Evolutionary conservation across 2,113 vertebrate genomes (phyloP).

Genomic region (Osmerus eperlanus): DNA sequence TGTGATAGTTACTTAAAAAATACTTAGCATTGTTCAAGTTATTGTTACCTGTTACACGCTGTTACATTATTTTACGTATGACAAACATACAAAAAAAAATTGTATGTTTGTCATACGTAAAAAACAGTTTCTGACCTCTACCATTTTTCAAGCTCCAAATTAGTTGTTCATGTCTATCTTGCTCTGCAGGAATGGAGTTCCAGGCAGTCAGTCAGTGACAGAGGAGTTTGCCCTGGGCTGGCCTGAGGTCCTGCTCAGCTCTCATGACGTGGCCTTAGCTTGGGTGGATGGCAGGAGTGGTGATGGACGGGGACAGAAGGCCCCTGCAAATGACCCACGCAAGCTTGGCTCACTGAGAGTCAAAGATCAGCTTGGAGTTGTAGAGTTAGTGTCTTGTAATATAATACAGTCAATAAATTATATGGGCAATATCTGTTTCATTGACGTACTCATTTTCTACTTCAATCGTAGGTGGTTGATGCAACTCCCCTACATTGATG

Average conservation of each 20-base stretch:
- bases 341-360: conserved; percentile 67
- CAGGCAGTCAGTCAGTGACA: conserved; percentile 68
- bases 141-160: background rate
- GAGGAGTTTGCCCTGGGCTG: conserved; percentile 76
- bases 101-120: too few relatives aligned
- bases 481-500: conserved; percentile 74
- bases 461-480: conserved; percentile 68
- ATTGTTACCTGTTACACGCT: background rate
- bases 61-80: background rate
- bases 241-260: conserved; percentile 73
- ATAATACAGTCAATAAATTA: background rate
- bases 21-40: background rate
- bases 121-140: background rate
- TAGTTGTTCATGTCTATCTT: conserved; percentile 28
- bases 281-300: conserved; percentile 71
- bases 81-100: too few relatives aligned
- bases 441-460: conserved; percentile 6
- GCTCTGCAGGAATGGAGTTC: conserved; percentile 65
- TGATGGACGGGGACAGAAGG: conserved; percentile 67
- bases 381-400: conserved; percentile 67
- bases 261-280: conserved; percentile 68
- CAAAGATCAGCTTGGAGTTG: conserved; percentile 71
- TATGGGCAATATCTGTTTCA: background rate
- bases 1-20: background rate
- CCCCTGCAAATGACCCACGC: conserved; percentile 56